Conservation (phyloP, 1,140 invertebrate genomes). For the Hestina assimilis region DNA sequence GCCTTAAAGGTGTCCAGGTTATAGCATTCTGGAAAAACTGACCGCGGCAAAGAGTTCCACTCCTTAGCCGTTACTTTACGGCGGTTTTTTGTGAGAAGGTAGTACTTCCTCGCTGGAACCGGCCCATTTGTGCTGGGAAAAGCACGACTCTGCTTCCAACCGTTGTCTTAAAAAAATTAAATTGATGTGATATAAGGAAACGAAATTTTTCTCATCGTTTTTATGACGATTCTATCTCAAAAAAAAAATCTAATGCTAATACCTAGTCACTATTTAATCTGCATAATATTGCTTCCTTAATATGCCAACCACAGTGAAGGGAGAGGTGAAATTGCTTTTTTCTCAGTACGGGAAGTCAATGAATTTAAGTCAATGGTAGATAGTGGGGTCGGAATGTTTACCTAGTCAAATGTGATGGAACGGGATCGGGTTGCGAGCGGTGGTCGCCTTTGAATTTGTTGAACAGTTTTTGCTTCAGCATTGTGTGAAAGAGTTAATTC, state of each 20-base stretch:
- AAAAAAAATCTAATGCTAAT: slow-evolving; percentile 28
- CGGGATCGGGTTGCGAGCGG: slow-evolving; percentile 37
- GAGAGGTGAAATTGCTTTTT: slow-evolving; percentile 70
- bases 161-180: too few species aligned
- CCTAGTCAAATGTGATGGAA: slow-evolving; percentile 73
- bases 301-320: slow-evolving; percentile 55
- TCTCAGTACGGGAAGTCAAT: slow-evolving; percentile 61
- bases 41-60: too few species aligned
- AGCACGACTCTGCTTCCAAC: too few species aligned
- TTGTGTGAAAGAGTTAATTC: slow-evolving; percentile 2
- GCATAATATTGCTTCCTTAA: slow-evolving; percentile 77
- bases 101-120: too few species aligned
- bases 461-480: slow-evolving; percentile 17
- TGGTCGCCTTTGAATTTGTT: slow-evolving; percentile 43
- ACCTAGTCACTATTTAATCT: slow-evolving; percentile 48
- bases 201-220: background rate
- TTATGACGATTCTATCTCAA: slow-evolving; percentile 4
- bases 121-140: too few species aligned
- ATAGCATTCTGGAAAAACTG: too few species aligned
- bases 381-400: slow-evolving; percentile 66
- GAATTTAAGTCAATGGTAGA: slow-evolving; percentile 65
- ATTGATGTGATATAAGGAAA: background rate
- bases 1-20: too few species aligned
- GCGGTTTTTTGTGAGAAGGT: too few species aligned
- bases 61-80: too few species aligned